Conservation (phyloP, 2,113 vertebrate genomes). For the Laticauda laticaudata region DNA sequence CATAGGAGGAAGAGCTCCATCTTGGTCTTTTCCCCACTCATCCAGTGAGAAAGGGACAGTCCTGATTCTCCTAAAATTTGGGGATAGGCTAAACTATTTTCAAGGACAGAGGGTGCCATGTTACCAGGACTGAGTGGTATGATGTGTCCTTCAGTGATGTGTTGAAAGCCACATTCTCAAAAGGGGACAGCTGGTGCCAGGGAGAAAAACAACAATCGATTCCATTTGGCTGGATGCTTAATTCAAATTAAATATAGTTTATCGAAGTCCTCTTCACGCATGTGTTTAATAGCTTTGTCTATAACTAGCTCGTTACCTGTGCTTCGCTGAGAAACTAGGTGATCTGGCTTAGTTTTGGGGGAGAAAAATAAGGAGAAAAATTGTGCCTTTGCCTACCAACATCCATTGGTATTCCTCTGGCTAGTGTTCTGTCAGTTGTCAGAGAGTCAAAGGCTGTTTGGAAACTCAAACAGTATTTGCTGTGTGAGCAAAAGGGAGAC, state of each 20-base stretch:
- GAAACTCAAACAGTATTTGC: too few species aligned
- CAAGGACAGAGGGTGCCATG: not conserved
- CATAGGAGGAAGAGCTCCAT: not conserved
- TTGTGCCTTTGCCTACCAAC: too few species aligned
- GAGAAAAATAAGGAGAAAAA: too few species aligned
- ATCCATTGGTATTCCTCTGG: too few species aligned
- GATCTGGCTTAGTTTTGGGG: too few species aligned
- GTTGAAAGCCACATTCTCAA: not conserved
- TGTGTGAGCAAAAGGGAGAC: too few species aligned
- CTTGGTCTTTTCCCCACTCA: not conserved
- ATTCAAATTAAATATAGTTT: not conserved
- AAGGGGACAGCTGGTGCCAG: not conserved
- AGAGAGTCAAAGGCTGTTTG: too few species aligned
- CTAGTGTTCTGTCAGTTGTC: too few species aligned
- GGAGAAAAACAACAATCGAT: not conserved
- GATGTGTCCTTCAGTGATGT: not conserved
- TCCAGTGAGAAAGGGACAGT: not conserved
- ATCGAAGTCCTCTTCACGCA: not conserved
- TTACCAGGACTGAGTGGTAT: not conserved
- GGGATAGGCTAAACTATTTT: not conserved
- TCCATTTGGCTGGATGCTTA: not conserved
- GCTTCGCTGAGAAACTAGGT: too few species aligned
- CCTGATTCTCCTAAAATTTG: not conserved
- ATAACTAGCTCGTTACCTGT: too few species aligned
- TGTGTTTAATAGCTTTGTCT: not conserved